Evolutionary conservation across 2,888 invertebrate species (phyloP).

Genomic region (Hypomecis atomaria): DNA sequence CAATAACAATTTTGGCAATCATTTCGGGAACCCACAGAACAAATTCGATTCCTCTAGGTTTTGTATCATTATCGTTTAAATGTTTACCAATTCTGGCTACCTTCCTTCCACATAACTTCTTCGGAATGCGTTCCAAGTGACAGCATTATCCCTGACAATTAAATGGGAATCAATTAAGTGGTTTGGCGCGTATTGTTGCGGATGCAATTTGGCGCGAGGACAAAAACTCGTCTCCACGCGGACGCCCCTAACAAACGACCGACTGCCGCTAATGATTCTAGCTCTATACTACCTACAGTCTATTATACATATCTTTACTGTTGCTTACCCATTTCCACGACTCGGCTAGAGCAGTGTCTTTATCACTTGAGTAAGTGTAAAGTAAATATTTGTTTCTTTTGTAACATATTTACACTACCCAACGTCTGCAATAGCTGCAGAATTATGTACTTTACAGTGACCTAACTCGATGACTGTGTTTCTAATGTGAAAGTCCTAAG

Average conservation of each 20-base stretch:
- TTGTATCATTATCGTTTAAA: neutral
- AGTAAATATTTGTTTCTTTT: neutral
- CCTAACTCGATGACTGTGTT: too few relatives aligned
- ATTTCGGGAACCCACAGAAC: too few relatives aligned
- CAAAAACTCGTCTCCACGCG: conserved; percentile 81
- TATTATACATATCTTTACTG: neutral
- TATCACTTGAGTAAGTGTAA: neutral
- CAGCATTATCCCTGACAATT: conserved; percentile 65
- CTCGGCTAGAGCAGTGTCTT: neutral
- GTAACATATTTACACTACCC: neutral
- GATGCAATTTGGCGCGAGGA: conserved; percentile 81
- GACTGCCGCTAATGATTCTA: conserved; percentile 80
- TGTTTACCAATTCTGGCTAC: neutral
- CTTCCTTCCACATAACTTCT: conserved; percentile 21
- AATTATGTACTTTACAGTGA: too few relatives aligned
- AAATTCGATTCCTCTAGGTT: neutral
- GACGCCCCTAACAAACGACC: conserved; percentile 82
- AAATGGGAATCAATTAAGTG: conserved; percentile 79
- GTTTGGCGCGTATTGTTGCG: conserved; percentile 74
- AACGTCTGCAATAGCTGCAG: too few relatives aligned
- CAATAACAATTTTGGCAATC: too few relatives aligned
- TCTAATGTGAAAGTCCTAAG: too few relatives aligned
- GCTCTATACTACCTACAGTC: conserved; percentile 8
- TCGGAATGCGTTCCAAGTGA: conserved; percentile 36
- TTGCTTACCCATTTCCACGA: neutral